Base-by-base conservation (phyloP, 2,113 vertebrate genomes). In the Porphyrio hochstetteri region DNA sequence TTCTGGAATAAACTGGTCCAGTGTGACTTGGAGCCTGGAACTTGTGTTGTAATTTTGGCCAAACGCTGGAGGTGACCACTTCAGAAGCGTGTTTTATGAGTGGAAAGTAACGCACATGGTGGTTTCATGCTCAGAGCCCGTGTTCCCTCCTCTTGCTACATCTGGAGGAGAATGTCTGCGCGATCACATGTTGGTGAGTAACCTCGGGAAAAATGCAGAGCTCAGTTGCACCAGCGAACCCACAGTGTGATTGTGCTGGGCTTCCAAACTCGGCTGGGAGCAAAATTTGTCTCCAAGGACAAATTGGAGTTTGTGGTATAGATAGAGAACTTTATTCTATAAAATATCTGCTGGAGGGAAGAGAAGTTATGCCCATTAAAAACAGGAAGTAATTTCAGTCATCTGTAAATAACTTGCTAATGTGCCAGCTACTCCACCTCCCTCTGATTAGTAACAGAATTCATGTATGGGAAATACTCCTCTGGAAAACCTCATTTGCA, bases 121-220 rank as follows among this genome's bases (percentile, higher is more conserved):
- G 76, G 87, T 95, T 96, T 93, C 65, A 19, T 91, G 84, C 56
- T 91, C 67, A n/a, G 78, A 55, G 57, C 48, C 75, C 86, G 64
- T 10, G 33, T 52, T 96, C 88, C 59, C 92, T 95, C 88, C 92
- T 79, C 3, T 94, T 93, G 88, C 95, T 96, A 68, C 95, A 94
- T 97, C 93, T 94, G 92, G 93, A 95, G 82, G 75, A 91, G 92
- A 76, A 59, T 28, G 84, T 93, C 92, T 96, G 92, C 93, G 72
- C 57, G 81, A 96, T 97, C 96, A 97, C 93, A 90, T 95, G 80
- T 25, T 85, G 1, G 38, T 94, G 95, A 97, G 94, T 97, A 97
- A 97, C 3, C 0, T 63, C n/a, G 64, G 78, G 88, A 95, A 97
- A 92, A 96, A 94, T 95, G 88, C 92, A 94, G 84, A 87, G 64